These are phyloP conservation scores for Lasioglossum malachurum DNA, from an alignment of 2,888 invertebrate genomes.

Conservation along the genomic window DNA sequence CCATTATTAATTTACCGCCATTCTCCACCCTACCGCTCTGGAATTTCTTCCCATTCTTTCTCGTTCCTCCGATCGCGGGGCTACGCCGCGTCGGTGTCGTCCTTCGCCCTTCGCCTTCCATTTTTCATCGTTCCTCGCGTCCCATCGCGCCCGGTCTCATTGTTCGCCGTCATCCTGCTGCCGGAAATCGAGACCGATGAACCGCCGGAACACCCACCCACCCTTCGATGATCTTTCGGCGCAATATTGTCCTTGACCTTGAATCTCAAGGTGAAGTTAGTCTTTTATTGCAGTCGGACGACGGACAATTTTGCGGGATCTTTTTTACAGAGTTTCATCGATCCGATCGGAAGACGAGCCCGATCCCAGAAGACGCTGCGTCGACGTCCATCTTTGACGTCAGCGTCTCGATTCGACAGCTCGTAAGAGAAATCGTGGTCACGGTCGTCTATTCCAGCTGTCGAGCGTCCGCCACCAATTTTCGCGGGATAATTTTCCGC, in stretches of 20 bases:
- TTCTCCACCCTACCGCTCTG: conserved; percentile 60
- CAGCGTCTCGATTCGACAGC: conserved; percentile 67
- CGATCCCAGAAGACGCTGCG: conserved; percentile 40
- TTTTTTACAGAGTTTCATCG: no score
- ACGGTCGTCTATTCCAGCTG: conserved; percentile 53
- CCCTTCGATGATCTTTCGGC: neutral
- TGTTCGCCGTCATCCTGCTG: neutral
- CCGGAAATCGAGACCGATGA: conserved; percentile 57
- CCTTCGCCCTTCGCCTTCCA: conserved; percentile 24
- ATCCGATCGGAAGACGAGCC: neutral
- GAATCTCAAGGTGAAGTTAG: no score
- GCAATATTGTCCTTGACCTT: no score
- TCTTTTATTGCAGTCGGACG: no score
- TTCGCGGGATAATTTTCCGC: conserved; percentile 60
- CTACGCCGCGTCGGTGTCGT: conserved; percentile 17
- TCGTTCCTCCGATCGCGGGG: conserved; percentile 22
- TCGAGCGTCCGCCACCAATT: conserved; percentile 46
- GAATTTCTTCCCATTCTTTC: conserved; percentile 64
- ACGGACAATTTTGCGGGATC: no score
- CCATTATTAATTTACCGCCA: conserved; percentile 76
- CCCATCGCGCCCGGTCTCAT: conserved; percentile 6
- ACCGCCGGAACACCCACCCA: neutral
- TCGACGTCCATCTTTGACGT: conserved; percentile 51
- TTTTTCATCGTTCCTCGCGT: conserved; percentile 18
- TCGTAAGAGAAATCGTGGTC: conserved; percentile 66